Evolutionary conservation across 2,113 vertebrate genomes (phyloP).

Genomic region (Orthochromis malagaraziensis): DNA sequence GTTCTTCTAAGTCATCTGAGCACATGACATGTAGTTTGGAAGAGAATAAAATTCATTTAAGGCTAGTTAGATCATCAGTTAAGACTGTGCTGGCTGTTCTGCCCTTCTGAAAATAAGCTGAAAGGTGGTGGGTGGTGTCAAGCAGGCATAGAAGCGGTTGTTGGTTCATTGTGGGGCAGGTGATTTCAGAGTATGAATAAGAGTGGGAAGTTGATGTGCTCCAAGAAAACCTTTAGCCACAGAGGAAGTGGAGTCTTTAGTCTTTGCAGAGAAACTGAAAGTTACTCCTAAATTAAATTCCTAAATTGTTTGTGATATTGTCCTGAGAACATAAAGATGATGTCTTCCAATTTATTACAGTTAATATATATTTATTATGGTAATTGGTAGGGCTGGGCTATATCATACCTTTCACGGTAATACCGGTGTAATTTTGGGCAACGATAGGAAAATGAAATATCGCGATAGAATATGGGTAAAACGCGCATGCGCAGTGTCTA

Average conservation of each 20-base stretch:
- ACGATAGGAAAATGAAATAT: rapidly evolving
- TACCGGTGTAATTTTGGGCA: rapidly evolving
- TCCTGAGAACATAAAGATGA: not conserved
- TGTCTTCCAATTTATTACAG: not conserved
- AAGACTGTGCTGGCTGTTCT: not conserved
- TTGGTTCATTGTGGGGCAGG: not conserved
- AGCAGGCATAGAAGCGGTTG: not conserved
- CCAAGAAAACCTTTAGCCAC: not conserved
- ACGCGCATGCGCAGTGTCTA: rapidly evolving
- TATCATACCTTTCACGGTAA: too few species aligned
- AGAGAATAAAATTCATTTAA: not conserved
- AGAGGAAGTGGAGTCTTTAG: not conserved
- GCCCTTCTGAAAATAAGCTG: not conserved
- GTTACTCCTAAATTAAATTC: not conserved
- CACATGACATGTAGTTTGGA: not conserved
- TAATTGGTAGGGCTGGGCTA: not conserved
- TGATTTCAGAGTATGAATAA: not conserved
- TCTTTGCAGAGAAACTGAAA: not conserved
- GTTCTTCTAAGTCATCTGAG: not conserved
- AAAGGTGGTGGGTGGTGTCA: not conserved
- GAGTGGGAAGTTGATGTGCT: not conserved
- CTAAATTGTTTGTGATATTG: not conserved
- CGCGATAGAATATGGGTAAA: too few species aligned
- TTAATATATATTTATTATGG: not conserved
- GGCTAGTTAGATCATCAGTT: not conserved